Evolutionary conservation across 2,113 vertebrate species (phyloP).

Genomic region (Phodopus roborovskii): DNA sequence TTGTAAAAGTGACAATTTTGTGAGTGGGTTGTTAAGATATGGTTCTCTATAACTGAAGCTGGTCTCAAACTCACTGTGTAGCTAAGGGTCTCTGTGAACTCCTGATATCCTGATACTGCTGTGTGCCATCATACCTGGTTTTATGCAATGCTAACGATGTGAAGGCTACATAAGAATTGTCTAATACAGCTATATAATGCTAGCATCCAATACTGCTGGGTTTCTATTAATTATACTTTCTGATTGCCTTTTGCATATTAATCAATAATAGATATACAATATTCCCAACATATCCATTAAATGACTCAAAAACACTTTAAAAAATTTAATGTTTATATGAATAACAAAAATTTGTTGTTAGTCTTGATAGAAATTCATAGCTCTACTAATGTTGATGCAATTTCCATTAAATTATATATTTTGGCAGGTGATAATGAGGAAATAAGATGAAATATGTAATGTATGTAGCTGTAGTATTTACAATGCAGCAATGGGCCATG

Average conservation of each 20-base stretch:
- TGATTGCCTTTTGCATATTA: neutral
- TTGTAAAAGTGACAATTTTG: neutral
- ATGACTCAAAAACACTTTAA: neutral
- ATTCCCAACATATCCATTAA: neutral
- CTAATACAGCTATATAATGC: neutral
- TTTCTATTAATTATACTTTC: neutral
- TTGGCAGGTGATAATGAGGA: neutral
- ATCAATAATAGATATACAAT: neutral
- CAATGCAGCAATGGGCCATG: neutral
- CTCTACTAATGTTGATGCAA: neutral
- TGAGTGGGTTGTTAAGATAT: neutral
- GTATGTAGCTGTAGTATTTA: neutral
- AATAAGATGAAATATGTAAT: slow-evolving; percentile 10
- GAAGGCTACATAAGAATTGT: neutral
- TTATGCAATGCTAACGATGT: neutral
- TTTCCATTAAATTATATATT: slow-evolving; percentile 30
- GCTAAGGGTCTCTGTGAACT: neutral
- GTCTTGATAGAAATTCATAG: neutral
- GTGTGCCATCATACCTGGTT: neutral
- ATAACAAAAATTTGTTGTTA: neutral
- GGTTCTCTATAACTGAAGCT: neutral
- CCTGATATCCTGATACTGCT: neutral
- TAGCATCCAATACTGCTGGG: neutral
- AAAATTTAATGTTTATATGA: neutral
- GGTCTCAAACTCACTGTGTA: neutral